Conservation (phyloP, 2,888 invertebrate species). For the Apotomis capreana region DNA sequence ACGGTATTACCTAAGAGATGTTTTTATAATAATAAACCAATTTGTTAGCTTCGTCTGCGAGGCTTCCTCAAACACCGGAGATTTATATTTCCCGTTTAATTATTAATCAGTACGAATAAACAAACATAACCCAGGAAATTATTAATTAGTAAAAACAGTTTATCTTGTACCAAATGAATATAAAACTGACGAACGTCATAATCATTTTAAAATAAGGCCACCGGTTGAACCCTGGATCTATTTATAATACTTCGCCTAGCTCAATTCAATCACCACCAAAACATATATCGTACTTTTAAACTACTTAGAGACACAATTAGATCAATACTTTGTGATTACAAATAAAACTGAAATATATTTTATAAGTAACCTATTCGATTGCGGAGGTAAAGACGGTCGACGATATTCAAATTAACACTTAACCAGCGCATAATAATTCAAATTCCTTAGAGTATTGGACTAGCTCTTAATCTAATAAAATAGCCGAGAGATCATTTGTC, state of each 20-base stretch:
- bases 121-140: constrained; percentile 40
- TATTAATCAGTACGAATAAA: constrained; percentile 37
- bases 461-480: not conserved
- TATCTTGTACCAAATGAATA: constrained; percentile 21
- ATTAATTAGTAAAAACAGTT: constrained; percentile 39
- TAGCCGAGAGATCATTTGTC: not conserved
- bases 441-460: not conserved
- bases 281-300: constrained; percentile 19
- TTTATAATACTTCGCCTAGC: constrained; percentile 37
- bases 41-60: constrained; percentile 30
- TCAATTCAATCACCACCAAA: constrained; percentile 31
- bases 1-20: constrained; percentile 18
- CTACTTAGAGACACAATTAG: not conserved
- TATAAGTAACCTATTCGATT: not conserved
- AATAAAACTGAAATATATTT: too few relatives aligned
- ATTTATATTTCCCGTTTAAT: constrained; percentile 41
- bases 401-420: constrained; percentile 1
- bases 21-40: constrained; percentile 24
- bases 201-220: constrained; percentile 40
- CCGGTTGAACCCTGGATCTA: constrained; percentile 37
- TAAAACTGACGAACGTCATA: constrained; percentile 36
- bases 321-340: not conserved
- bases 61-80: constrained; percentile 34
- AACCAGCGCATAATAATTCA: not conserved
- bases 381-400: not conserved